Conservation (phyloP, 1,140 invertebrate species). For the Mizuhopecten yessoensis region DNA sequence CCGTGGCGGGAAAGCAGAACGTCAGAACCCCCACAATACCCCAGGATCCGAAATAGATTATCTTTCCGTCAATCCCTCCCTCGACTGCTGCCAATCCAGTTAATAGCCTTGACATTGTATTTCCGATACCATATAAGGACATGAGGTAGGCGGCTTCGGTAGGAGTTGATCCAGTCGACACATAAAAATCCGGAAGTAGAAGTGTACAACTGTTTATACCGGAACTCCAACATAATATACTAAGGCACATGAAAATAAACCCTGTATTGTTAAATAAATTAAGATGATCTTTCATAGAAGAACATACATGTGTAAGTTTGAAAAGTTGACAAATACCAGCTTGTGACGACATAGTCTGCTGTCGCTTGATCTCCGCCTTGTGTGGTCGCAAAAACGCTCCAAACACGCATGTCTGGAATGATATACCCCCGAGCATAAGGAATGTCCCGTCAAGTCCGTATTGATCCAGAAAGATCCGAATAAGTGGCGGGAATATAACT, state of each 20-base stretch:
- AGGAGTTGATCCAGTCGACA: conserved; percentile 36
- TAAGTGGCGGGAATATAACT: conserved; percentile 40
- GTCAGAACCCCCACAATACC: conserved; percentile 43
- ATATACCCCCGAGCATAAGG: conserved; percentile 39
- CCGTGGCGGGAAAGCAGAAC: conserved; percentile 36
- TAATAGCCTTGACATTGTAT: conserved; percentile 48
- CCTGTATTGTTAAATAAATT: background rate
- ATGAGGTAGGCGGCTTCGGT: conserved; percentile 44
- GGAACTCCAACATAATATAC: conserved; percentile 49
- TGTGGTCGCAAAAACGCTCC: conserved; percentile 35
- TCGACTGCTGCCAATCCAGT: conserved; percentile 45
- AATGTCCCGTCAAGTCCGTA: conserved; percentile 44
- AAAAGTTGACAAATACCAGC: background rate
- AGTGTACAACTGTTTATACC: conserved; percentile 40
- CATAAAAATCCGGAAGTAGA: conserved; percentile 42
- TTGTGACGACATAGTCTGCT: background rate
- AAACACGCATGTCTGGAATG: conserved; percentile 43
- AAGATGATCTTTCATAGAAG: background rate
- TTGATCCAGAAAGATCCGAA: background rate
- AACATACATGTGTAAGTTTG: background rate
- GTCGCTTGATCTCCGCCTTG: conserved; percentile 14
- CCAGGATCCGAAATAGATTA: conserved; percentile 50
- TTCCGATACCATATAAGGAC: conserved; percentile 44
- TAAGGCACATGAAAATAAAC: conserved; percentile 39
- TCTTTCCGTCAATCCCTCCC: conserved; percentile 23